Percentiles rank a stretch among this genome's conserved stretches.
phyloP scores from a whole-genome alignment of 2,888 invertebrate genomes.

The Mimumesa dahlbomi region DNA sequence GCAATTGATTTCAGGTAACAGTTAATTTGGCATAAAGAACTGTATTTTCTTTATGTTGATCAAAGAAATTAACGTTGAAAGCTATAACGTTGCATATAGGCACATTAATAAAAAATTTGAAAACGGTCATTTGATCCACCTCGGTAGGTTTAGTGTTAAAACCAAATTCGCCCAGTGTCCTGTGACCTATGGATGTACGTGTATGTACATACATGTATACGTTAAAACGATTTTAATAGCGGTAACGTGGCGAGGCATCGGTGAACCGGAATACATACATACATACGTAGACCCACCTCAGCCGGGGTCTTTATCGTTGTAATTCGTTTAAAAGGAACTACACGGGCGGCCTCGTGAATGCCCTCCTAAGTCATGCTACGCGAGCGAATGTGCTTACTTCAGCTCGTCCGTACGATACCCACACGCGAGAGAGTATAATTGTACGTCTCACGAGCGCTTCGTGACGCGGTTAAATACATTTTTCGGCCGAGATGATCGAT shows the following conservation, averaged over 20 bases:
- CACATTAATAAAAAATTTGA: too few relatives aligned
- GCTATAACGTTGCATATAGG: too few relatives aligned
- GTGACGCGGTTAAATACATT: slow-evolving; percentile 58
- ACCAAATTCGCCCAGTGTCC: too few relatives aligned
- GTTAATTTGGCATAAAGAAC: too few relatives aligned
- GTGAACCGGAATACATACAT: slow-evolving; percentile 35
- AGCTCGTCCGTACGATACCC: slow-evolving; percentile 40
- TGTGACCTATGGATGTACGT: too few relatives aligned
- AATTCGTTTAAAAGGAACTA: slow-evolving; percentile 74
- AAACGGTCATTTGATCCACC: too few relatives aligned
- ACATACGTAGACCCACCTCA: slow-evolving; percentile 39
- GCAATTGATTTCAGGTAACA: too few relatives aligned
- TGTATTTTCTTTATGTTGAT: too few relatives aligned
- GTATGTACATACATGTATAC: too few relatives aligned
- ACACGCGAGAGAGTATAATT: slow-evolving; percentile 50
- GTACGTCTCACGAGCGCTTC: slow-evolving; percentile 49
- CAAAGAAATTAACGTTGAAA: too few relatives aligned
- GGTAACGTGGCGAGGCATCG: background rate
- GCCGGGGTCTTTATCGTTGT: slow-evolving; percentile 69
- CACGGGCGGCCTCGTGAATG: slow-evolving; percentile 60
- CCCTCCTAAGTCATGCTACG: slow-evolving; percentile 71
- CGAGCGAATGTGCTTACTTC: slow-evolving; percentile 64
- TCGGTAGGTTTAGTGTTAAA: too few relatives aligned
- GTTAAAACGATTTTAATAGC: background rate
- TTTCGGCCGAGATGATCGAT: slow-evolving; percentile 60